phyloP scores from a whole-genome alignment of 2,797 vertebrate species.

The Gallirallus australis region DNA sequence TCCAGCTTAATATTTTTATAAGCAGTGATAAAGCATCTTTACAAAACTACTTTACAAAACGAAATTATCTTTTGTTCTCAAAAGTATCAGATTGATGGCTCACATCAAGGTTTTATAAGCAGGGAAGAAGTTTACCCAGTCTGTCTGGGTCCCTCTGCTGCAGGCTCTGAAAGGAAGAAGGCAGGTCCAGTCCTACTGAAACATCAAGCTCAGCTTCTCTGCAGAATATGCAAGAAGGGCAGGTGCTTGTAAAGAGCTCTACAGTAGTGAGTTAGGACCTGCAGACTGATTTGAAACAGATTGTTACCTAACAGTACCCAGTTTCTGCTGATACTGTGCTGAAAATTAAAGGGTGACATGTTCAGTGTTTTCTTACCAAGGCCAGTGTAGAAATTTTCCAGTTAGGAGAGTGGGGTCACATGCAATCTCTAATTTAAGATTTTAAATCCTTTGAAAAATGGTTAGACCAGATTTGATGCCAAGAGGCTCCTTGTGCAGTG shows the following conservation, averaged over 20 bases:
- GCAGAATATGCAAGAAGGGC: background rate
- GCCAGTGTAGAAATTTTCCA: background rate
- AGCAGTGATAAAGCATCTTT: background rate
- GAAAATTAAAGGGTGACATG: background rate
- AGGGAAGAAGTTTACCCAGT: background rate
- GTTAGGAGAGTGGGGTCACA: background rate
- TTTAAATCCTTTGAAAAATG: background rate
- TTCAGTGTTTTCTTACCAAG: background rate
- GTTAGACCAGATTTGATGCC: background rate
- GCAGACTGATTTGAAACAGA: background rate
- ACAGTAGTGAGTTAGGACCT: background rate
- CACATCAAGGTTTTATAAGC: background rate
- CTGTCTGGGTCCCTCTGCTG: background rate
- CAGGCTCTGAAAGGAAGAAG: background rate
- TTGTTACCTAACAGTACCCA: background rate
- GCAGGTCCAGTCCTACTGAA: background rate
- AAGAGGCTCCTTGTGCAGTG: background rate
- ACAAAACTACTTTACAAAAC: background rate
- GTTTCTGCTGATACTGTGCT: background rate
- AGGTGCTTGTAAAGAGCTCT: background rate
- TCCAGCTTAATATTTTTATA: background rate
- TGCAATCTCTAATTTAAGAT: background rate
- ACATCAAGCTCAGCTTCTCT: background rate
- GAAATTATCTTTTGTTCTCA: background rate
- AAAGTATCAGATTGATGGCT: background rate